phyloP scores from a whole-genome alignment of 2,797 vertebrate species.

The Gobionotothen gibberifrons region DNA sequence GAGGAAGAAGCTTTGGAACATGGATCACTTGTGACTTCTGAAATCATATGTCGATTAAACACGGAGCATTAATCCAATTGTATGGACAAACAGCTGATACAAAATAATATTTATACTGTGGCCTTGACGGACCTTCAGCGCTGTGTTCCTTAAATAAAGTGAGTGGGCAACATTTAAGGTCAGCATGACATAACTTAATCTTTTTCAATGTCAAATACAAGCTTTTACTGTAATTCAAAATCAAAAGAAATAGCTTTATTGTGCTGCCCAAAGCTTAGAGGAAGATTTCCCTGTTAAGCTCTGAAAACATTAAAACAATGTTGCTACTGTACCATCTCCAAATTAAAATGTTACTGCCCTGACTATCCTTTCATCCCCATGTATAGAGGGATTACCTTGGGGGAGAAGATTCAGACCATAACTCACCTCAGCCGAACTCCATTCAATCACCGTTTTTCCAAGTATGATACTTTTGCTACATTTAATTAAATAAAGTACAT shows the following conservation, averaged over 20 bases:
- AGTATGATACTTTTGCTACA: neutral
- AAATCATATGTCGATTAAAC: neutral
- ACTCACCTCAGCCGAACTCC: slow-evolving; percentile 60
- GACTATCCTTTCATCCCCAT: slow-evolving; percentile 73
- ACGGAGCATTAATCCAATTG: slow-evolving; percentile 36
- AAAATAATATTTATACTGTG: slow-evolving; percentile 41
- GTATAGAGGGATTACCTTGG: slow-evolving; percentile 76
- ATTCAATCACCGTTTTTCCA: slow-evolving; percentile 37
- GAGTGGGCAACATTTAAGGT: slow-evolving; percentile 76
- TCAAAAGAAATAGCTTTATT: slow-evolving; percentile 74
- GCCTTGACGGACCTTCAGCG: slow-evolving; percentile 46
- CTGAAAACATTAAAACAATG: slow-evolving; percentile 80
- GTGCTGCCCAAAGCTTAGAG: slow-evolving; percentile 74
- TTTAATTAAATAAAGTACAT: slow-evolving; percentile 23
- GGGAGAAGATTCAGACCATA: slow-evolving; percentile 64
- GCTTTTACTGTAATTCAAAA: slow-evolving; percentile 92
- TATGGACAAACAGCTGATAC: too few relatives aligned
- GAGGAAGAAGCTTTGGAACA: neutral
- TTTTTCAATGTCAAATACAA: slow-evolving; percentile 85
- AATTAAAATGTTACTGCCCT: slow-evolving; percentile 84
- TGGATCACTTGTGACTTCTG: slow-evolving; percentile 5
- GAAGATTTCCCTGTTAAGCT: slow-evolving; percentile 80
- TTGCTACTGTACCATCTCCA: slow-evolving; percentile 79
- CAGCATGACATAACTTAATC: slow-evolving; percentile 90
- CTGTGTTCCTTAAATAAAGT: slow-evolving; percentile 59